Base-by-base conservation (phyloP, 23 tunicate species). In the Aplidium turbinatum region DNA sequence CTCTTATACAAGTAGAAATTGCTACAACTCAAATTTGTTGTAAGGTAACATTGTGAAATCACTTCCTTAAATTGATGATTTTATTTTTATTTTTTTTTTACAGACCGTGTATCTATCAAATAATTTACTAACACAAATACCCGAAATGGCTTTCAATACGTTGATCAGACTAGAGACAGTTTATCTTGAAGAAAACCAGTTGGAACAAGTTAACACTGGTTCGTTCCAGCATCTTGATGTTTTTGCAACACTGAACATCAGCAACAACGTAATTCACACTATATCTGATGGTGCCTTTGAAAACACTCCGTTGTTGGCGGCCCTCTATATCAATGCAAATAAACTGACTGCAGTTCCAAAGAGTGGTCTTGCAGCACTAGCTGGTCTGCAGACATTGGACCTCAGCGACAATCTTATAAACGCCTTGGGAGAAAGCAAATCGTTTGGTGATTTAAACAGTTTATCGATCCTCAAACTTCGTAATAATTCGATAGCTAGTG, bases 51-150 rank as follows among this genome's bases (percentile, higher is more conserved):
- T n/a, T n/a, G n/a, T n/a, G n/a, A n/a, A n/a, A n/a, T n/a, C n/a
- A n/a, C n/a, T n/a, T n/a, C n/a, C n/a, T n/a, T n/a, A n/a, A n/a
- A n/a, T n/a, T 57, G 24, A 19, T 57, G 0, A 26, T 21, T 57
- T 57, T 13, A 0, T 57, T 16, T n/a, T n/a, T n/a, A n/a, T n/a
- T 5, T 65, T 23, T 28, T 33, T 1, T 68, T 56, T 50, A 20
- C 72, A 88, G 96, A 81, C 82, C 20, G 70, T 88, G n/a, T 62
- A 88, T 58, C 65, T 88, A 36, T 88, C 96, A 3, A 6, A 57
- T 3, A 90, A 90, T 47, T 64, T 2, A 16, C 28, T 85, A 27
- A 70, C 84, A 30, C 45, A 79, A 23, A 78, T 85, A 48, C 93
- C 93, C 4, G 58, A 80, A 1, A 56, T 52, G 54, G 80, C 84